Conservation (phyloP, 2,888 invertebrate genomes). For the Entomobrya proxima region DNA sequence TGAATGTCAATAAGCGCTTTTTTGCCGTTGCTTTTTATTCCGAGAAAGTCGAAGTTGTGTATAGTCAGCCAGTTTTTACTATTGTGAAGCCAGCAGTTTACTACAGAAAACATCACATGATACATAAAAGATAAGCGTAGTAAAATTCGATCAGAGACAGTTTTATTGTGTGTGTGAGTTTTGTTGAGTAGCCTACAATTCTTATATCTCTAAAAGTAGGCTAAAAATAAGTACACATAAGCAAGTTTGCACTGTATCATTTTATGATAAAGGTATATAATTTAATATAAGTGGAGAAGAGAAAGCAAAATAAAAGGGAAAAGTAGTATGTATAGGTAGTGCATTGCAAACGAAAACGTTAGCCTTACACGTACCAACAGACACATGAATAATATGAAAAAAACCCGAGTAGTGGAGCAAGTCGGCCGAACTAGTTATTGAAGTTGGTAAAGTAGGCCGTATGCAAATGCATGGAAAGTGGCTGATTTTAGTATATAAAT, state of each 20-base stretch:
- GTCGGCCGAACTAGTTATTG: neutral
- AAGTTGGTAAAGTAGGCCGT: slow-evolving; percentile 52
- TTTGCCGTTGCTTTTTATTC: neutral
- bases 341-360: neutral
- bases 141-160: slow-evolving; percentile 13
- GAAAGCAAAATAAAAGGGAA: slow-evolving; percentile 7
- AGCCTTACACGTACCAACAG: too few relatives aligned
- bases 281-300: slow-evolving; percentile 13
- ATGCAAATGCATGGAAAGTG: slow-evolving; percentile 51
- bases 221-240: neutral
- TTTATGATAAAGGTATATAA: slow-evolving; percentile 14
- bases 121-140: slow-evolving; percentile 6
- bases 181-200: neutral
- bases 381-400: slow-evolving; percentile 37
- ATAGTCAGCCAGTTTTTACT: too few relatives aligned
- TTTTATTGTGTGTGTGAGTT: neutral
- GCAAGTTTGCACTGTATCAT: neutral
- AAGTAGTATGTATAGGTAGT: neutral
- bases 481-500: slow-evolving; percentile 15
- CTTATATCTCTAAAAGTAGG: neutral
- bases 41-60: neutral
- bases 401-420: neutral
- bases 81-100: neutral
- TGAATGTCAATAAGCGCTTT: neutral
- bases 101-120: neutral